Conservation (phyloP, 2,113 vertebrate species). For the Turnix velox region DNA sequence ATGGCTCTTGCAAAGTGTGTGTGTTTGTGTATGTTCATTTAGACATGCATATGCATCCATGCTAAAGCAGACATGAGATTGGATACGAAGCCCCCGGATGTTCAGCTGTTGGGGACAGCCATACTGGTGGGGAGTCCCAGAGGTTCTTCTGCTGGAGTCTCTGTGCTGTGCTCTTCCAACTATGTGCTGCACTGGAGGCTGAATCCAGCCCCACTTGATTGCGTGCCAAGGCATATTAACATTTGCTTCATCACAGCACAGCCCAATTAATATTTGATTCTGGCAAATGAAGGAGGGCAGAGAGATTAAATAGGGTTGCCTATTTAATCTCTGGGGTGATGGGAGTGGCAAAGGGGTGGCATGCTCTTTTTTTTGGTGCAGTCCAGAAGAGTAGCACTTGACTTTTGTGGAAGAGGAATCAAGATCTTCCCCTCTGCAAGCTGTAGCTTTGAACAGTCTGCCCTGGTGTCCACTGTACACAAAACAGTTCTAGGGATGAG, state of each 20-base stretch:
- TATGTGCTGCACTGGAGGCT: fast-evolving
- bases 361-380: neutral
- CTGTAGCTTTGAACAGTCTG: neutral
- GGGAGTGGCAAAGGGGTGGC: neutral
- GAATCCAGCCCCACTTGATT: neutral
- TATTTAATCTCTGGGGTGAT: neutral
- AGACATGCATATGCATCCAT: fast-evolving
- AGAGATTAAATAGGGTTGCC: constrained; percentile 18
- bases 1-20: neutral
- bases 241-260: neutral
- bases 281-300: constrained; percentile 26
- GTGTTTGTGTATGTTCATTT: neutral
- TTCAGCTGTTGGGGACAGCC: neutral
- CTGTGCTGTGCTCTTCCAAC: neutral
- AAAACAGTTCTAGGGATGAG: neutral
- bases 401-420: neutral
- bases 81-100: fast-evolving
- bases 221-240: neutral
- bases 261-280: constrained; percentile 48
- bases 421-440: neutral
- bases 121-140: neutral
- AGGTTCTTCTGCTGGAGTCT: neutral
- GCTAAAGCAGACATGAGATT: neutral
- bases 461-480: neutral
- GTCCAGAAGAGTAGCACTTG: neutral